Base-by-base conservation (phyloP, 2,888 invertebrate genomes). In the Apotomis betuletana region DNA sequence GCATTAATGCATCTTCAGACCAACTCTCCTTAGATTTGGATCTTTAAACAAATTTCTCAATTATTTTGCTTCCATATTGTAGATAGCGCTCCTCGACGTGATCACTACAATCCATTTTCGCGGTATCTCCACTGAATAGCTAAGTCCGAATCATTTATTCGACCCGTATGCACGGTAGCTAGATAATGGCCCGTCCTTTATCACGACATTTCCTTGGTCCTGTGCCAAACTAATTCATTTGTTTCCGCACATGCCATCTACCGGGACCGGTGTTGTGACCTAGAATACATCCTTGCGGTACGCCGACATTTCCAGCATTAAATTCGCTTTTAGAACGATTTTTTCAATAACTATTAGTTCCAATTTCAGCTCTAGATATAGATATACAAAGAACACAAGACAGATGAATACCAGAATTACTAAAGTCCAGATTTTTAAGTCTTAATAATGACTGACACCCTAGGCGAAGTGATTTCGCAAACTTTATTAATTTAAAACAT, bases 211-310 rank as follows among this genome's bases (percentile, higher is more conserved):
- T 55, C 55, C 55, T 64, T 15, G 64, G 44, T 44, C 8, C 55
- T 6, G 55, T 55, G 64, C 55, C 55, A 55, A 64, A 44, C 12
- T 27, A 64, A 44, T 64, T 64, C 44, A 64, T 54, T 63, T 64
- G 27, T 52, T 38, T 52, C 54, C 55, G 6, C 15, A 44, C 15
- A 64, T 44, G 44, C 10, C 49, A 10, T 57, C 38, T 38, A n/a
- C 64, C 44, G 15, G 64, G n/a, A 10, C 15, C 41, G 41, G 41
- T 41, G 36, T n/a, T 51, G 36, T 52, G 52, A 13, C 51, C 52
- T 55, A 55, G 15, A 55, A 44, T 55, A 54, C 64, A 44, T 27
- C 55, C 55, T 44, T 44, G 54, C n/a, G 52, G 38, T 62, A 51
- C n/a, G 4, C 36, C 4, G 49, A 13, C 3, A 51, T 58, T 58